Base-by-base conservation (phyloP, 2,888 invertebrate species). In the Agrotis clavis region DNA sequence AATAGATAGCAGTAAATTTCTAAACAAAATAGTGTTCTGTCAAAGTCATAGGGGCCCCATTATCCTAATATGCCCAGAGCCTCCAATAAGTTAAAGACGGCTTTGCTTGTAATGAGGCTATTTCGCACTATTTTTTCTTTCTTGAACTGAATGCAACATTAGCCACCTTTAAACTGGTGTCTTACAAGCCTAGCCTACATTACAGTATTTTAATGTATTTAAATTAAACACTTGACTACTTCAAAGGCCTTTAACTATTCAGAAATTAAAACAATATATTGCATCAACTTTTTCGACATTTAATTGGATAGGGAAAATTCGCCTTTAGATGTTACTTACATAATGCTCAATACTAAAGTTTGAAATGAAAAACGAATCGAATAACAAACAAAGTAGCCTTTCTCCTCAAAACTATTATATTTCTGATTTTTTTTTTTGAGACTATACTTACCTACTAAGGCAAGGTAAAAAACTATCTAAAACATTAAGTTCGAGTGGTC, bases 181-280 rank as follows among this genome's bases (percentile, higher is more conserved):
- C 14, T 51, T 30, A 68, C 1, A 61, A 60, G 59, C 60, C 21
- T 69, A 71, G 45, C 45, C 45, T 71, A 64, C 21, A 60, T 77
- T 47, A 50, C 53, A 63, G 16, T 70, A 41, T 51, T 41, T n/a
- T 35, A 19, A 64, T 60, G 19, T 54, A 60, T 78, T 71, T 51
- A 64, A 71, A 78, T 71, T 61, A 9, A 35, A 77, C 9, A 48
- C 14, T 61, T 56, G 53, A 41, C 56, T 57, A 21, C 61, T 19
- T 74, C 50, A 70, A 67, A 67, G 1, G 25, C 51, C 7, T n/a
- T 59, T 18, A 53, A 60, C 35, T n/a, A 60, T 71, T 47, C 21
- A 16, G 76, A 67, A 76, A 67, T 67, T 41, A 25, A 57, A 75
- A 67, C 51, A 73, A 19, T 47, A 18, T 67, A 67, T 73, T 75